Evolutionary conservation across 2,113 vertebrate species (phyloP).

Genomic region (Capra hircus): DNA sequence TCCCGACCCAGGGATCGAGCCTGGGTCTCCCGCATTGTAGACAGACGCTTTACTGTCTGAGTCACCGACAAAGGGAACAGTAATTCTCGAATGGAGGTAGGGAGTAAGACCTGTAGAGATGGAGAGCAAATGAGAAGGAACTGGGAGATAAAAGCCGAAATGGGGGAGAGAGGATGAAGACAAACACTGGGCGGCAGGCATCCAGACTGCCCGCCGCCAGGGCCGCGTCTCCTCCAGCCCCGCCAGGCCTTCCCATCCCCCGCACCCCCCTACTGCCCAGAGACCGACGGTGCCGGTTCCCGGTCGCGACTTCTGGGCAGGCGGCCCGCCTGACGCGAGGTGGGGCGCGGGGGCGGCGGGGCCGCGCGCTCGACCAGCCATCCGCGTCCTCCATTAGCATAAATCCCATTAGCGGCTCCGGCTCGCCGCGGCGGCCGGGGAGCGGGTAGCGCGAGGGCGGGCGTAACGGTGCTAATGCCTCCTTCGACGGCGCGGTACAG

Average conservation of each 20-base stretch:
- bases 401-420: neutral
- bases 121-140: neutral
- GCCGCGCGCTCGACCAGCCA: neutral
- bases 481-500: neutral
- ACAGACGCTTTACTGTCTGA: no score
- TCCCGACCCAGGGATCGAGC: no score
- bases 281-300: neutral
- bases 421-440: neutral
- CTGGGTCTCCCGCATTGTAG: no score
- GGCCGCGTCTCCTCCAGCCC: fast-evolving
- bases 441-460: neutral
- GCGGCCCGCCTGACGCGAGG: neutral
- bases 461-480: fast-evolving
- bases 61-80: neutral
- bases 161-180: neutral
- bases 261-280: fast-evolving
- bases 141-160: neutral
- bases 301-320: neutral
- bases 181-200: neutral
- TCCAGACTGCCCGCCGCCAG: neutral
- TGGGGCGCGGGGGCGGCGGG: neutral
- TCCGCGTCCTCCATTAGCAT: neutral
- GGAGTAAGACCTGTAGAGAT: neutral
- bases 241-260: neutral
- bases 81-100: neutral